These are phyloP conservation scores for Lasioglossum lativentre DNA, from an alignment of 2,888 invertebrate genomes.

Conservation along the genomic window DNA sequence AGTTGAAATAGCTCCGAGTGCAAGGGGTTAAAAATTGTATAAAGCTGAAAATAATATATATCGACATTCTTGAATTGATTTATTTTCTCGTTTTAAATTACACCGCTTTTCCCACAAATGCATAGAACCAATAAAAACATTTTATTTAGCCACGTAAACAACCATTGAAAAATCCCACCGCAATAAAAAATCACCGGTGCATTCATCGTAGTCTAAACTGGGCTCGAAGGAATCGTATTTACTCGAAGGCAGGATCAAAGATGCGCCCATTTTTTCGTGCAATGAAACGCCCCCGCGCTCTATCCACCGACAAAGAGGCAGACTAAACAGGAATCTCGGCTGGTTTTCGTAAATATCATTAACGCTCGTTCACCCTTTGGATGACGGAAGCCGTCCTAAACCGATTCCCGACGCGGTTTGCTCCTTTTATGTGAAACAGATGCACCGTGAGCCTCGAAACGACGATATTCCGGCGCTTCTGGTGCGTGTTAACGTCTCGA, in stretches of 20 bases:
- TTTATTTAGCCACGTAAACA: too few relatives aligned
- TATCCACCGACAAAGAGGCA: conserved; percentile 42
- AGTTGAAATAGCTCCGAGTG: too few relatives aligned
- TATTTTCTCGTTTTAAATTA: too few relatives aligned
- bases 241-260: not conserved
- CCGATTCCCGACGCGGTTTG: conserved; percentile 41
- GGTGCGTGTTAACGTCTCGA: conserved; percentile 65
- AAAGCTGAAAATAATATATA: not conserved
- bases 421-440: conserved; percentile 77
- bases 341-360: conserved; percentile 59
- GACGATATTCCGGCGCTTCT: conserved; percentile 66
- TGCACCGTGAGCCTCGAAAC: conserved; percentile 60
- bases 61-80: too few relatives aligned
- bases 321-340: conserved; percentile 64
- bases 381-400: conserved; percentile 65
- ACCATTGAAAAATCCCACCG: not conserved
- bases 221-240: not conserved
- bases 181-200: not conserved
- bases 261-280: conserved; percentile 5
- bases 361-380: conserved; percentile 62
- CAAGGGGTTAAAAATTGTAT: too few relatives aligned
- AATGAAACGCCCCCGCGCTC: not conserved
- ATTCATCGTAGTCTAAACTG: not conserved
- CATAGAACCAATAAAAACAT: too few relatives aligned
- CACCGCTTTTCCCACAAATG: too few relatives aligned